A percentile compares a stretch with the other conserved stretches of the same genome.
These are phyloP conservation scores for Diceros bicornis DNA, from an alignment of 2,797 vertebrate species.

Conservation along the genomic window DNA sequence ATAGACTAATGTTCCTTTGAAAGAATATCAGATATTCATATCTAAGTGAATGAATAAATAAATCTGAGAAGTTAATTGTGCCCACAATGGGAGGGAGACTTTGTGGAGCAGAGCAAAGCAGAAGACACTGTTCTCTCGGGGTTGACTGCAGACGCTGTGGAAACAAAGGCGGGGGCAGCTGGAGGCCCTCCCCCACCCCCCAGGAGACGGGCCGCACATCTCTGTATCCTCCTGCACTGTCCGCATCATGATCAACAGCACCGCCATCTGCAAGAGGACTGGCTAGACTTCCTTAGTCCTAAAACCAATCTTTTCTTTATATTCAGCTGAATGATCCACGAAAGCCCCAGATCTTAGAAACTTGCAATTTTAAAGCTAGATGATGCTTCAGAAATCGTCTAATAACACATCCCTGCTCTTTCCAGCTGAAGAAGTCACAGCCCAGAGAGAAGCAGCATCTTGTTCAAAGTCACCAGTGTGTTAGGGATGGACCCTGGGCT, in stretches of 20 bases:
- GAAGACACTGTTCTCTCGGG: not conserved
- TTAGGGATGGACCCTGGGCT: not conserved
- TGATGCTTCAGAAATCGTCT: constrained; percentile 36
- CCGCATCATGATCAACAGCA: not conserved
- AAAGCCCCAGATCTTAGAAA: constrained; percentile 9
- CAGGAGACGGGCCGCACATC: not conserved
- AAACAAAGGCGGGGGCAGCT: not conserved
- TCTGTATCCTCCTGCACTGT: not conserved
- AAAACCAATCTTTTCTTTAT: not conserved
- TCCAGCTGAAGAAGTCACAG: not conserved
- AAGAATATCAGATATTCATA: constrained; percentile 13
- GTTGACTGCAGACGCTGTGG: too few species aligned
- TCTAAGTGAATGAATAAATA: constrained; percentile 33
- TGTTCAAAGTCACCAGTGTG: not conserved
- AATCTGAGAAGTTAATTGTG: not conserved
- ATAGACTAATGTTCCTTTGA: constrained; percentile 17
- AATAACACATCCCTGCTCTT: not conserved
- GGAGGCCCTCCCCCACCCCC: rapidly evolving
- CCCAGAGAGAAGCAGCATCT: not conserved
- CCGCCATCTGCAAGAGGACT: not conserved
- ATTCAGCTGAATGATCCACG: not conserved
- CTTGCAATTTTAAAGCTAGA: not conserved
- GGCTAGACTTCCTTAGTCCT: not conserved
- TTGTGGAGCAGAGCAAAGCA: not conserved
- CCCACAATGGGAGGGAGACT: not conserved